Evolutionary conservation across 2,113 vertebrate species (phyloP), one percentile per base, ranked within the genome.

Genomic region (Coreoperca whiteheadi): DNA sequence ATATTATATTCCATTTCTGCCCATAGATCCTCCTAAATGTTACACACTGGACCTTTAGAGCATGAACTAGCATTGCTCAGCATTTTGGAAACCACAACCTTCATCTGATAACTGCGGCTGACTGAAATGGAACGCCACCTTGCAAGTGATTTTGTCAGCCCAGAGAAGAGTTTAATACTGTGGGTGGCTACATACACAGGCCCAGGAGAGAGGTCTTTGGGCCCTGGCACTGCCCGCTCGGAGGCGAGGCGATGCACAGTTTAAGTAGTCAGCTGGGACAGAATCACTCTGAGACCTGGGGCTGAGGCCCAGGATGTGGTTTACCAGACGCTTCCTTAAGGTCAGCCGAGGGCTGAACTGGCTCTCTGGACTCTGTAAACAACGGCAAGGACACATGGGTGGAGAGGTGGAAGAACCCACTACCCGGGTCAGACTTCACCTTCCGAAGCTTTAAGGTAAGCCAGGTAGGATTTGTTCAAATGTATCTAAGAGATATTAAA

Each of bases 241-340:
- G 85, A 91, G 91, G 88, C 93, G 77, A 86, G 92, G 92, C 87
- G 95, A 89, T 85, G 96, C 92, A 92, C 94, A 94, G 95, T 94
- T 95, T 39, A 96, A 95, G 96, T 95, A 94, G 88, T 97, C 97
- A 86, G 95, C 91, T 87, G 96, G 96, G 93, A 96, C 95, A 94
- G 96, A 98, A 85, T 96, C 91, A 73, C 96, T 97, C 80, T 97
- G 96, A 84, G 89, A 95, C 87, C 94, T 93, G 91, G 96, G 95
- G 60, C 90, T 97, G 94, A 99, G 91, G 83, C 98, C 98, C 95
- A 99, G 96, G 80, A 99, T 96, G 95, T 96, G 97, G 94, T 98
- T 98, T 95, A 99, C 97, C 96, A 99, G 97, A 93, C 97, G 96
- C 92, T 96, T 97, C 96, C 94, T 95, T 95, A 99, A 96, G 56